Evolutionary conservation across 2,113 vertebrate genomes (phyloP).

Genomic region (Parus major): DNA sequence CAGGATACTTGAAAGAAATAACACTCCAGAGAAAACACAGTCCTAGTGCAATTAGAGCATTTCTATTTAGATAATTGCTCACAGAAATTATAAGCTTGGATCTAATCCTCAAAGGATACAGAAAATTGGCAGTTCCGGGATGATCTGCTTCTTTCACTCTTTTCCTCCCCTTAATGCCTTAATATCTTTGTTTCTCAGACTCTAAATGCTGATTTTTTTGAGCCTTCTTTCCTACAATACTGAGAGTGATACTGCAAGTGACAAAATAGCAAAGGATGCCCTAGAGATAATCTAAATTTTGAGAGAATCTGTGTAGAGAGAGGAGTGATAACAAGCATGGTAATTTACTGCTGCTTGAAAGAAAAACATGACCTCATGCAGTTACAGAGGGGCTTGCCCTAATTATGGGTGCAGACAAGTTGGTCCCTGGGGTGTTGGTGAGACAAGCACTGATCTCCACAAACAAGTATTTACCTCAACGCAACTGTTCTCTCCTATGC

Average conservation of each 20-base stretch:
- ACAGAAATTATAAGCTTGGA: slow-evolving; percentile 68
- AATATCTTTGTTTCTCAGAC: slow-evolving; percentile 7
- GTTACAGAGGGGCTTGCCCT: slow-evolving; percentile 21
- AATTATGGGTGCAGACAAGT: slow-evolving; percentile 44
- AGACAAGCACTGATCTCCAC: neutral
- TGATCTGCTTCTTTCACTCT: slow-evolving; percentile 1
- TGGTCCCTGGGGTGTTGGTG: slow-evolving; percentile 32
- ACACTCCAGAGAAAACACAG: slow-evolving; percentile 68
- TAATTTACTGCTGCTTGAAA: slow-evolving; percentile 48
- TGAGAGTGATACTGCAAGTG: neutral
- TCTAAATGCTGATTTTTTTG: neutral
- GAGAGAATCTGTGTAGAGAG: neutral
- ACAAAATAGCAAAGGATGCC: slow-evolving; percentile 21
- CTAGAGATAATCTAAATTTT: slow-evolving; percentile 39
- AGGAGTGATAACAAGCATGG: slow-evolving; percentile 10
- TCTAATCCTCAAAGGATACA: slow-evolving; percentile 57
- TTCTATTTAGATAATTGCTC: slow-evolving; percentile 71
- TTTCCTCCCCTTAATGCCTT: neutral
- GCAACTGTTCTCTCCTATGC: neutral
- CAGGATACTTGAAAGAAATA: slow-evolving; percentile 62
- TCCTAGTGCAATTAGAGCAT: slow-evolving; percentile 72
- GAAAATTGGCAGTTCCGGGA: slow-evolving; percentile 55
- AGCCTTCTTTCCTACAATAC: neutral
- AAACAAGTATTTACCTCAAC: neutral
- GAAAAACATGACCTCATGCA: slow-evolving; percentile 51